Evolutionary conservation across 1,140 invertebrate genomes (phyloP).

Genomic region (Reticulitermes speratus): DNA sequence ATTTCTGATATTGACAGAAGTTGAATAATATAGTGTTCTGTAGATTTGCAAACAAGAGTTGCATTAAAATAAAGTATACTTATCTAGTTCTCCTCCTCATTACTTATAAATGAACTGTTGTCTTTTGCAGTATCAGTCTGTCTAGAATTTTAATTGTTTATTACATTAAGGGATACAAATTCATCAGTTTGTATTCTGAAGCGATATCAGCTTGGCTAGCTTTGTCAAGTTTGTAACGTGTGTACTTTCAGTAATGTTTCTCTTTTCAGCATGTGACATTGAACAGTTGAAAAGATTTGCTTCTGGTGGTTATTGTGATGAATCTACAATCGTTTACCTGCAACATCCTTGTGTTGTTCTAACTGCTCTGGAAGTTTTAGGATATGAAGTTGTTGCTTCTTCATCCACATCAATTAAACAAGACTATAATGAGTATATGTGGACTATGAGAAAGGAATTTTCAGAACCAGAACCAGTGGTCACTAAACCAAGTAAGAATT

Average conservation of each 20-base stretch:
- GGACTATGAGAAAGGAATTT: conserved; percentile 88
- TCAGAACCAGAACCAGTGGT: conserved; percentile 65
- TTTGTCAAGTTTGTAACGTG: too few species aligned
- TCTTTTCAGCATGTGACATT: conserved; percentile 69
- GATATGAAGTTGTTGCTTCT: conserved; percentile 81
- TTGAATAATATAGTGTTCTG: too few species aligned
- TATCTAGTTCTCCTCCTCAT: too few species aligned
- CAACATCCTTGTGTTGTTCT: conserved; percentile 84
- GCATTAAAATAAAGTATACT: too few species aligned
- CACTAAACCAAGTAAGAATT: conserved; percentile 33
- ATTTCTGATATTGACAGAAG: too few species aligned
- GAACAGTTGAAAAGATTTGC: conserved; percentile 76
- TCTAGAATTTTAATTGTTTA: too few species aligned
- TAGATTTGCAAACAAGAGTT: too few species aligned
- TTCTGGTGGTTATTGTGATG: conserved; percentile 76
- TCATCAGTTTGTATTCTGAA: too few species aligned
- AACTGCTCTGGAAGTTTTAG: conserved; percentile 79
- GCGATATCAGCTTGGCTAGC: too few species aligned
- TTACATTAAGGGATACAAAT: too few species aligned
- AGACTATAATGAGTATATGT: conserved; percentile 87
- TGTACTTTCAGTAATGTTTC: conserved; percentile 3
- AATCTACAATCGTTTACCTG: conserved; percentile 77
- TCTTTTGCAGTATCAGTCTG: too few species aligned
- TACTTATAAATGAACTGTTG: too few species aligned
- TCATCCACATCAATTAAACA: conserved; percentile 80